phyloP scores from a whole-genome alignment of 2,888 invertebrate genomes.

The Camptogramma bilineatum region DNA sequence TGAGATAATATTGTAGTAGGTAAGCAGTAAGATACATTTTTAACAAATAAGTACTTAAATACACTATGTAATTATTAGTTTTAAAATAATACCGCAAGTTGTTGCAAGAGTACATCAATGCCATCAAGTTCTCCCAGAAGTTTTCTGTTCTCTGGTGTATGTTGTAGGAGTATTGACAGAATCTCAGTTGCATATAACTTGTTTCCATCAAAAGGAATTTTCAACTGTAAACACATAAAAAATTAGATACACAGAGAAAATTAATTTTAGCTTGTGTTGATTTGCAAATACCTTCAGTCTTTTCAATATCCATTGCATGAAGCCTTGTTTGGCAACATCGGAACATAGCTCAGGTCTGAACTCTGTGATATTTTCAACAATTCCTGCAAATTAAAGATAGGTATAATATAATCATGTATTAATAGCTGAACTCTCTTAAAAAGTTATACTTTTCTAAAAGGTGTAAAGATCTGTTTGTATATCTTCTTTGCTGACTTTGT shows the following conservation, averaged over 20 bases:
- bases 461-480: no score
- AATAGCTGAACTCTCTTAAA: not conserved
- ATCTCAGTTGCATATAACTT: constrained; percentile 98
- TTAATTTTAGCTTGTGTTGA: not conserved
- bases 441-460: no score
- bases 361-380: constrained; percentile 98
- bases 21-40: no score
- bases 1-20: no score
- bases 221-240: constrained; percentile 75
- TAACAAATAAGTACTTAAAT: no score
- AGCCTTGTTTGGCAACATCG: constrained; percentile 95
- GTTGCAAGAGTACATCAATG: constrained; percentile 97
- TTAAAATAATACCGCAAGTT: constrained; percentile 96
- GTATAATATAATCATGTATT: not conserved
- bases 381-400: constrained; percentile 79
- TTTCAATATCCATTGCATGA: constrained; percentile 96
- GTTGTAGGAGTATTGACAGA: constrained; percentile 97
- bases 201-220: constrained; percentile 96
- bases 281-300: constrained; percentile 88
- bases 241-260: not conserved
- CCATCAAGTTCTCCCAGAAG: constrained; percentile 96
- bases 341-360: constrained; percentile 93
- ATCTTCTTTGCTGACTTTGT: no score
- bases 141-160: constrained; percentile 92
- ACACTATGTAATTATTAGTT: no score